Base-by-base conservation (phyloP, 2,888 invertebrate species). In the Mellilla xanthometata region DNA sequence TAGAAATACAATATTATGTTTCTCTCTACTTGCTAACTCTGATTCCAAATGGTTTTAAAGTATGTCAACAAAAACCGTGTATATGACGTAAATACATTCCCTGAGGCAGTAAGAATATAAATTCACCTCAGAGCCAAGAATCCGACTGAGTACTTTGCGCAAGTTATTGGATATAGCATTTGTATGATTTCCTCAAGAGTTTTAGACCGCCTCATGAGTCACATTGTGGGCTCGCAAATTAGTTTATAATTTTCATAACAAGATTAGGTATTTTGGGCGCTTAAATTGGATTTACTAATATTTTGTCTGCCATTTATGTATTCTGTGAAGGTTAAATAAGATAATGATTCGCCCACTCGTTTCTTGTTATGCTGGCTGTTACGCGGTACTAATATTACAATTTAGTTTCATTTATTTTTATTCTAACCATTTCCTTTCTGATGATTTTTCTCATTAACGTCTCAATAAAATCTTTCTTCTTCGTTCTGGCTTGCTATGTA, bases 141-240 rank as follows among this genome's bases (percentile, higher is more conserved):
- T 56, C 54, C 50, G 9, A 27, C n/a, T n/a, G n/a, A n/a, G n/a
- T n/a, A n/a, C n/a, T n/a, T n/a, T n/a, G n/a, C n/a, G 40, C 38
- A 31, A 58, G 60, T 68, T 72, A 76, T 77, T 76, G 75, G 77
- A 73, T 76, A 56, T 60, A 57, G 59, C 74, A 69, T 59, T 71
- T 45, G 56, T 72, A 67, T 43, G 76, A 75, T 55, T 76, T 76
- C 76, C 55, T 41, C 39, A 39, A 58, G 55, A 65, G 61, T 41
- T 19, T 19, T 19, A 19, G 15, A 19, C n/a, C n/a, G n/a, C n/a
- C n/a, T n/a, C 15, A 19, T 19, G 15, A 3, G 15, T 19, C 15
- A 19, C 6, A 5, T 19, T 19, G 15, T 5, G 24, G 7, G 7
- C 8, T 8, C 24, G 8, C 24, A 10, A 15, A 22, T 43, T 30